Conservation (phyloP, 2,888 invertebrate species). For the Papilio elwesi region DNA sequence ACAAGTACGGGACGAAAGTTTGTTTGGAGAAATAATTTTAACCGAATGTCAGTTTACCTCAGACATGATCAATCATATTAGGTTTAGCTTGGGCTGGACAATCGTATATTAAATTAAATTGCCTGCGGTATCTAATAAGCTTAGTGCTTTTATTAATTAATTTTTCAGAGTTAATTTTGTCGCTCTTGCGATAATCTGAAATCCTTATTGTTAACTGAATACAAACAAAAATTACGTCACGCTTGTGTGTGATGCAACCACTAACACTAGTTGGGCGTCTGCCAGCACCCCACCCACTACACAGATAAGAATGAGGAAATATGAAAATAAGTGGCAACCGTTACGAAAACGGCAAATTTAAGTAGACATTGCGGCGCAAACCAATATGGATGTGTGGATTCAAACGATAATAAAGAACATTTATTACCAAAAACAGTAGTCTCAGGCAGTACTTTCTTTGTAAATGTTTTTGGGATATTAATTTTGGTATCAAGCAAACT, state of each 20-base stretch:
- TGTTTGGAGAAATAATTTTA: too few species aligned
- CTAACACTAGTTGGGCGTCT: conserved; percentile 46
- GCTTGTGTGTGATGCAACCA: conserved; percentile 44
- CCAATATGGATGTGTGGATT: background rate
- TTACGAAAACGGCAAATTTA: conserved; percentile 30
- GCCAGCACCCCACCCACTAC: conserved; percentile 54
- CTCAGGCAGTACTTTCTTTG: too few species aligned
- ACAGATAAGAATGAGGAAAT: conserved; percentile 63
- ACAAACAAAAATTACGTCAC: conserved; percentile 50
- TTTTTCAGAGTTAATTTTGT: background rate
- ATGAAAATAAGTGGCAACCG: conserved; percentile 52
- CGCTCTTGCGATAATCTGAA: background rate
- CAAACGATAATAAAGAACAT: background rate
- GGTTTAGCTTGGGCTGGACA: too few species aligned
- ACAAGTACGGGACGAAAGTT: too few species aligned
- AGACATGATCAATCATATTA: too few species aligned
- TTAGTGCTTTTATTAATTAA: too few species aligned
- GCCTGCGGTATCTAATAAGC: too few species aligned
- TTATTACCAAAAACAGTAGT: too few species aligned
- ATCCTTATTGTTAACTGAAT: conserved; percentile 39
- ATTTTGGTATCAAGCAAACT: too few species aligned
- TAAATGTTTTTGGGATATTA: too few species aligned
- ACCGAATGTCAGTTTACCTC: too few species aligned
- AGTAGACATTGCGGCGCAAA: conserved; percentile 7
- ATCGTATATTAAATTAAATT: background rate